Conservation (phyloP, 2,113 vertebrate genomes). For the Pungitius pungitius region DNA sequence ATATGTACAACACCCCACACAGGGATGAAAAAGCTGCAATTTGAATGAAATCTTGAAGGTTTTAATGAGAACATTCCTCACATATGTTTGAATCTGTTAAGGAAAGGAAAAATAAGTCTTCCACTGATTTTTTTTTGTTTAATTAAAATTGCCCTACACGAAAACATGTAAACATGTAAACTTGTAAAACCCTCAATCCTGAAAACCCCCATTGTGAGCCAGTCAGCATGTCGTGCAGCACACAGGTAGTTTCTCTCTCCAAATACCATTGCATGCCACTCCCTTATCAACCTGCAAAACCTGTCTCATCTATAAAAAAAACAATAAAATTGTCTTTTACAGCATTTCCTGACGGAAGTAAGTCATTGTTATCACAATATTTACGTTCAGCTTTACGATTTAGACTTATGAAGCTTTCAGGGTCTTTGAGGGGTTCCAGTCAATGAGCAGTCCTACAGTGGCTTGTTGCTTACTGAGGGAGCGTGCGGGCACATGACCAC, state of each 20-base stretch:
- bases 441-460: conserved; percentile 16
- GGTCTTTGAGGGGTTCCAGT: neutral
- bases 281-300: conserved; percentile 26
- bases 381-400: neutral
- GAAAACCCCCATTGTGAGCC: neutral
- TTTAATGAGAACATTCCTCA: neutral
- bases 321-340: neutral
- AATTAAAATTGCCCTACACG: neutral
- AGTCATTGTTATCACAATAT: neutral
- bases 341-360: neutral
- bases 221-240: neutral
- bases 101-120: neutral
- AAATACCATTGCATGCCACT: conserved; percentile 18
- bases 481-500: conserved; percentile 24
- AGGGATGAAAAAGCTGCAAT: neutral
- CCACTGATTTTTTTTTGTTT: neutral
- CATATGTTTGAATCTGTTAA: neutral
- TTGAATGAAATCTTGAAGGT: neutral
- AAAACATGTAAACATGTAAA: neutral
- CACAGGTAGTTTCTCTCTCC: neutral
- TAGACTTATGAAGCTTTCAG: neutral
- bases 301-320: neutral
- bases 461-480: conserved; percentile 6
- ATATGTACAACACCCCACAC: neutral
- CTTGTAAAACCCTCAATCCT: neutral